Evolutionary conservation across 2,888 invertebrate species (phyloP).

Genomic region (Carpatolechia fugitivella): DNA sequence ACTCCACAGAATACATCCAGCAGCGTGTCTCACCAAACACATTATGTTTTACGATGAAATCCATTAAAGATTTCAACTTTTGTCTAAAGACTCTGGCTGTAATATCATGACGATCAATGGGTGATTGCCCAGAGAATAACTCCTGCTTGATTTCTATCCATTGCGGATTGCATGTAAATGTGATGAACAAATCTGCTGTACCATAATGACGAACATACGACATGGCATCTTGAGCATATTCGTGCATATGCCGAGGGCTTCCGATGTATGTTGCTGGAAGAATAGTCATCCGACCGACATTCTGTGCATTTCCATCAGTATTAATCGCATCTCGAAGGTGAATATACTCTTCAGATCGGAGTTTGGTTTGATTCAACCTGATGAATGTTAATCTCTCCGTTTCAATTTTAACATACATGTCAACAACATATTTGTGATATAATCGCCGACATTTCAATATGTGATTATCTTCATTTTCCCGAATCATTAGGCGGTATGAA

Average conservation of each 20-base stretch:
- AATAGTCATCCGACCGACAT: slow-evolving; percentile 29
- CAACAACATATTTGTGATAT: slow-evolving; percentile 18
- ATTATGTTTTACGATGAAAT: slow-evolving; percentile 23
- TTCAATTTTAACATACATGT: slow-evolving; percentile 23
- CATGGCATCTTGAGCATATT: slow-evolving; percentile 29
- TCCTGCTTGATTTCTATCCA: slow-evolving; percentile 31
- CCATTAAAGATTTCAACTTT: slow-evolving; percentile 27
- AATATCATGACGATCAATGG: slow-evolving; percentile 35
- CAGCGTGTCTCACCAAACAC: slow-evolving; percentile 24
- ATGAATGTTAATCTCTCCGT: slow-evolving; percentile 21
- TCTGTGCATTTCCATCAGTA: slow-evolving; percentile 22
- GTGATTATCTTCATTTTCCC: slow-evolving; percentile 16
- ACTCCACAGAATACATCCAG: slow-evolving; percentile 23
- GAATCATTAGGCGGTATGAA: slow-evolving; percentile 23
- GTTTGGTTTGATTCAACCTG: slow-evolving; percentile 14
- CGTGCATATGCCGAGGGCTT: slow-evolving; percentile 23
- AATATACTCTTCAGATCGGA: slow-evolving; percentile 20
- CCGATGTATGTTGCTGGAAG: slow-evolving; percentile 26
- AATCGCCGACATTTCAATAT: slow-evolving; percentile 18
- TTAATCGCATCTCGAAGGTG: slow-evolving; percentile 18
- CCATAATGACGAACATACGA: slow-evolving; percentile 34
- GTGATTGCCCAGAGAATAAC: slow-evolving; percentile 24
- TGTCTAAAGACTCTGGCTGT: slow-evolving; percentile 26
- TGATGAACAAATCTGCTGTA: slow-evolving; percentile 28
- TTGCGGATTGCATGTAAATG: slow-evolving; percentile 30